Percentiles rank a stretch among this genome's conserved stretches.
Conservation (phyloP, 2,113 vertebrate species). For the Sylvilagus bachmani region DNA sequence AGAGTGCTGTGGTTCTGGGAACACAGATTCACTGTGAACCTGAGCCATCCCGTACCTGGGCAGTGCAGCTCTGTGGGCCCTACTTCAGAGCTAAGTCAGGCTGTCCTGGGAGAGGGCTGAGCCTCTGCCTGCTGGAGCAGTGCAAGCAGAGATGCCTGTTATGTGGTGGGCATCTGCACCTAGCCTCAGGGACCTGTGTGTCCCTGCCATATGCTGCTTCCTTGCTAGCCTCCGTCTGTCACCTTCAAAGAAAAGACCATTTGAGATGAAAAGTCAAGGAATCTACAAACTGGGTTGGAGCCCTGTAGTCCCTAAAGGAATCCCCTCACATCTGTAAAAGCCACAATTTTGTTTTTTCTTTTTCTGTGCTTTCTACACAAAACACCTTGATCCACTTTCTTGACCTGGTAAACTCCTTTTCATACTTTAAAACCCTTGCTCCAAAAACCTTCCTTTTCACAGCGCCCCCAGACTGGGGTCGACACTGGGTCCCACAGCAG, state of each 20-base stretch:
- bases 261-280: neutral
- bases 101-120: neutral
- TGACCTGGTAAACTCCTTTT: constrained; percentile 1
- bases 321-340: neutral
- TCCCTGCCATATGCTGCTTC: neutral
- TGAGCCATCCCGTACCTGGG: neutral
- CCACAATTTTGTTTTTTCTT: neutral
- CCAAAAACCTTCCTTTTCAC: neutral
- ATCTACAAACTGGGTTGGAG: neutral
- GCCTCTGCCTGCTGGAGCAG: neutral
- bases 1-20: neutral
- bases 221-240: neutral
- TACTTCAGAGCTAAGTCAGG: neutral
- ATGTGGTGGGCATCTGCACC: neutral
- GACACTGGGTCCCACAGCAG: neutral
- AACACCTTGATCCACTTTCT: neutral
- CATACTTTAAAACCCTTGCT: neutral
- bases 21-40: neutral
- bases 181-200: neutral
- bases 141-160: neutral
- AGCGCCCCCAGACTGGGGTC: neutral
- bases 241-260: neutral
- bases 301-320: neutral
- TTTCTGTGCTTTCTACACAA: neutral
- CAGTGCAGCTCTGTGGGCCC: neutral